Evolutionary conservation across 1,140 invertebrate genomes (phyloP).

Genomic region (Macrotrachela quadricornifera): DNA sequence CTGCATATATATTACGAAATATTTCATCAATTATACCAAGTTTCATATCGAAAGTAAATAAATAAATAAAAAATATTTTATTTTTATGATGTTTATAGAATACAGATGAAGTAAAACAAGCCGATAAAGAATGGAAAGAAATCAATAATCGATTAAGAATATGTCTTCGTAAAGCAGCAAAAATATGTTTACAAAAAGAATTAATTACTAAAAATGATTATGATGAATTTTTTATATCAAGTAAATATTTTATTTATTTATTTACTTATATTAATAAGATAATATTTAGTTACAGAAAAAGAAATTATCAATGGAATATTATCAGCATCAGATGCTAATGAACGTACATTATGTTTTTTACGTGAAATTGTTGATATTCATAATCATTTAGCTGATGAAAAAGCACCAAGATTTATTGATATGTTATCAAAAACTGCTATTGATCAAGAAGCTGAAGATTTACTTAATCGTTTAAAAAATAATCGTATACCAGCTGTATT

Average conservation of each 20-base stretch:
- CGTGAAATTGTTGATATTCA: conserved; percentile 1
- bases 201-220: neutral
- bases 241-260: neutral
- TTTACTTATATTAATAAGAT: no score
- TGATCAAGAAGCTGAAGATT: neutral
- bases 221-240: neutral
- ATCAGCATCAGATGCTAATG: neutral
- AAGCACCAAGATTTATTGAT: neutral
- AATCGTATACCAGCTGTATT: conserved; percentile 1
- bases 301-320: conserved; percentile 7
- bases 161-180: neutral
- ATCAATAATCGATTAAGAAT: no score
- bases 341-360: neutral
- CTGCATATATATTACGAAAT: neutral
- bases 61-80: no score
- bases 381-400: neutral
- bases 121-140: no score
- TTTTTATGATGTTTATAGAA: no score
- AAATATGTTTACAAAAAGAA: neutral
- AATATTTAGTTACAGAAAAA: conserved; percentile 8
- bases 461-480: conserved; percentile 8
- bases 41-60: neutral
- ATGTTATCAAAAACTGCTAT: neutral
- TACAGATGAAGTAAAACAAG: no score
- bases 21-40: conserved; percentile 3